Base-by-base conservation (phyloP, 2,797 vertebrate genomes). In the Cyclopterus lumpus region DNA sequence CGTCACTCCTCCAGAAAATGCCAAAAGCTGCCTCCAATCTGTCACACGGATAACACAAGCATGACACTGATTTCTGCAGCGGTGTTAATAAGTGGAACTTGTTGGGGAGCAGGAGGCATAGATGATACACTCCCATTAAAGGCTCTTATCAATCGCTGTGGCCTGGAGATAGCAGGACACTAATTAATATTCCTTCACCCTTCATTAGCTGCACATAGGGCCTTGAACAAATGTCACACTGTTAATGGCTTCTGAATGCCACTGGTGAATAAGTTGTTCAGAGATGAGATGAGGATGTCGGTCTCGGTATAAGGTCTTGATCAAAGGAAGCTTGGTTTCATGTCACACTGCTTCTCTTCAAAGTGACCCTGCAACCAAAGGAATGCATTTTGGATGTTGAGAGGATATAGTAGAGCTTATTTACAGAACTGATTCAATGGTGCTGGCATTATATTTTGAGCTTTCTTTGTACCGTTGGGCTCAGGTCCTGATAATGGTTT, bases 141-240 rank as follows among this genome's bases (percentile, higher is more conserved):
- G 72, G 70, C 71, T 79, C 79, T 88, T 89, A 88, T 90, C 90
- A 86, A 83, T 90, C 65, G 40, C 81, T 81, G 83, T 71, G 76
- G 79, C 76, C 80, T 61, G 74, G 10, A 85, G 89, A 89, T 91
- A 86, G 67, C 66, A 53, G 88, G 82, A 87, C 86, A 86, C 79
- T 92, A 91, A 92, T 93, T 91, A 89, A 91, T 89, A 89, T 88
- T 66, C 54, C 73, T 86, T 81, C 85, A 86, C 79, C 83, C 88
- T 88, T 87, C 81, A 90, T 91, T 91, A 91, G 80, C 77, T 69
- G 70, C 88, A 93, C 85, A 87, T 88, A 88, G 88, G 73, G 61
- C 83, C 82, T 88, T 84, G 80, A 90, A 88, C 83, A 87, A 87
- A 88, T 62, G 65, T 70, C 71, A 0, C n/a, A 18, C 81, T 75